A percentile compares a stretch with the other conserved stretches of the same genome.
phyloP scores from a whole-genome alignment of 2,888 invertebrate species.

The Adela reaumurella region DNA sequence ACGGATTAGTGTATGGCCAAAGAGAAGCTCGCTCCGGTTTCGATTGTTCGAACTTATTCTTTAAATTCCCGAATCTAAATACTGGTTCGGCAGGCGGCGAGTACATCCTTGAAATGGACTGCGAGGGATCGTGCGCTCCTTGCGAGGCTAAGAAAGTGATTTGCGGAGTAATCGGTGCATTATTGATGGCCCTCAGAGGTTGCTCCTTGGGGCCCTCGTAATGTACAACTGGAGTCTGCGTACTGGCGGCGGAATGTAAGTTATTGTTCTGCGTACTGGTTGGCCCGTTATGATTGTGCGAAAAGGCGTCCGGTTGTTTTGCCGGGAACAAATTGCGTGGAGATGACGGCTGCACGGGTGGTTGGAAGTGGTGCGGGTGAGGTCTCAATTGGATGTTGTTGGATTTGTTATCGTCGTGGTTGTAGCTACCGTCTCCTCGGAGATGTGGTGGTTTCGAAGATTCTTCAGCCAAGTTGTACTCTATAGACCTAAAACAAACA shows the following conservation, averaged over 20 bases:
- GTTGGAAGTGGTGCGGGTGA: constrained; percentile 12
- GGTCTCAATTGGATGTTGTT: constrained; percentile 21
- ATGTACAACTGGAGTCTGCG: constrained; percentile 26
- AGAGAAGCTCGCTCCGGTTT: background rate
- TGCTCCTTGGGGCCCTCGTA: constrained; percentile 29
- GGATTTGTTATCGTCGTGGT: constrained; percentile 27
- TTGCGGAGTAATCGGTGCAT: constrained; percentile 38
- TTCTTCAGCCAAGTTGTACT: constrained; percentile 49
- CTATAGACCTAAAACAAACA: constrained; percentile 34
- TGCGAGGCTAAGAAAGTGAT: constrained; percentile 48
- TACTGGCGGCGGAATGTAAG: constrained; percentile 28
- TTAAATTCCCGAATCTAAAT: background rate
- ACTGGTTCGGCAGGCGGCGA: constrained; percentile 19
- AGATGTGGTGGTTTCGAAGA: constrained; percentile 36
- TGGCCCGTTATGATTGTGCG: constrained; percentile 27
- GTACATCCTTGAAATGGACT: constrained; percentile 27
- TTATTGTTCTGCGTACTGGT: constrained; percentile 26
- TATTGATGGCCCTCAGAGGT: constrained; percentile 23
- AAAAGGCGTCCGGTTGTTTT: constrained; percentile 47
- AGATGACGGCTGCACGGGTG: constrained; percentile 18
- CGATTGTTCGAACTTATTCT: background rate
- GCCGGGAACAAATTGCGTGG: constrained; percentile 37
- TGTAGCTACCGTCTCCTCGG: constrained; percentile 29
- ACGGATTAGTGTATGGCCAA: background rate
- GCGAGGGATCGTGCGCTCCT: constrained; percentile 37